Base-by-base conservation (phyloP, 2,113 vertebrate species). In the Eonycteris spelaea region DNA sequence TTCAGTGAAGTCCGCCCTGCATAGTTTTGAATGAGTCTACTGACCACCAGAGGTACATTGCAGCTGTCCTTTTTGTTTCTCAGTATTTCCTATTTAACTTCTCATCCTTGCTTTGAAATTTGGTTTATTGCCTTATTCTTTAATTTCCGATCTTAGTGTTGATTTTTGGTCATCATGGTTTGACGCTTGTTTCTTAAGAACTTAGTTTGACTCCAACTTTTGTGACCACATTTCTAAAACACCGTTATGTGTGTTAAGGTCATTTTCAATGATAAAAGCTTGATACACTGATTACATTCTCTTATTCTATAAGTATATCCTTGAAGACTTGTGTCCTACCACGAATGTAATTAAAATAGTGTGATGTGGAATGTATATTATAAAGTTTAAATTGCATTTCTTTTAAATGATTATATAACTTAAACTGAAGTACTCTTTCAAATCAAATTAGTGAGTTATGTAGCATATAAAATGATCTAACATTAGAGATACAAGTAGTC, bases 301-400 rank as follows among this genome's bases (percentile, higher is more conserved):
- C 51, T 67, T 92, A 35, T 88, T 79, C 30, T 80, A 0, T 80
- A 83, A 84, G 28, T 73, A 28, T 15, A 2, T 9, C 15, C 30
- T 43, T 68, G 40, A 94, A 24, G 15, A 80, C 61, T 65, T 91
- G 19, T 61, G 85, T 82, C 28, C n/a, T 55, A 65, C 55, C 26
- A 40, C 21, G 86, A 73, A 53, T 73, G 21, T 82, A 24, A 85
- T 78, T 94, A 87, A 82, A 91, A 71, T 10, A 61, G 13, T 80
- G 6, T n/a, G 14, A 67, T 11, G 13, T 77, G 16, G 24, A 68
- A 19, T 73, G 5, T 71, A 33, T 86, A 74, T 84, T 87, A 90
- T n/a, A 35, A 86, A 45, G 40, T 91, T 95, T 61, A 89, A 93
- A 53, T 93, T 55, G 9, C 7, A 63, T 93, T 97, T 93, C 88